Evolutionary conservation across 2,888 invertebrate genomes (phyloP), one percentile per base, ranked within the genome.

Genomic region (Athalia circularis): DNA sequence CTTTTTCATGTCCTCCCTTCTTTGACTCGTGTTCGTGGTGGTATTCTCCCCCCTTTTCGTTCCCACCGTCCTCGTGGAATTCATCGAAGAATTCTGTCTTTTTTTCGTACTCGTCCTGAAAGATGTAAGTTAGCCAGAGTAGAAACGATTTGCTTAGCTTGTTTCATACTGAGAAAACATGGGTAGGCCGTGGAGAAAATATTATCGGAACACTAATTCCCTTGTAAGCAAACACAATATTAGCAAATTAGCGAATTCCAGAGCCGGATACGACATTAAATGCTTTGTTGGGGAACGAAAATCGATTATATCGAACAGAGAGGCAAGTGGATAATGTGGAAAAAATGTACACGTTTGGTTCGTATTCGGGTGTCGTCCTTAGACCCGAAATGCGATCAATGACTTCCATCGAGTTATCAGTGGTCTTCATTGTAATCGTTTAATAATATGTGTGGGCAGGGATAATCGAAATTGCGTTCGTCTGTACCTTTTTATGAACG

Each of bases 41-140:
- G 86, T 91, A 93, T 0, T 92, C 94, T 0, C 94, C 94, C 79
- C 94, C 93, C 81, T 94, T 94, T 83, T 94, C 94, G 65, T 92
- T 92, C 47, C 94, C 94, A 0, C 92, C 93, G 3, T 93, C 94
- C 81, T 95, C 95, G 50, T 95, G 93, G 79, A 93, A 94, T 87
- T 95, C 95, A 85, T 95, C 95, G 85, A 94, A 95, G 91, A 95
- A 95, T 86, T 95, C 95, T 52, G 94, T 93, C 80, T 94, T 94
- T 87, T 95, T 95, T 85, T 95, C 94, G 86, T 93, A 95, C 85
- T 95, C 95, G 82, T 95, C 95, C 87, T 90, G 80, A n/a, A 81
- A 81, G 76, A 59, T 13, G 15, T n/a, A 72, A 59, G 59, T 11
- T n/a, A 8, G 2, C 1, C 43, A 68, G 29, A 29, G 29, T 29